phyloP scores from a whole-genome alignment of 1,140 invertebrate species.

The Ruditapes philippinarum region DNA sequence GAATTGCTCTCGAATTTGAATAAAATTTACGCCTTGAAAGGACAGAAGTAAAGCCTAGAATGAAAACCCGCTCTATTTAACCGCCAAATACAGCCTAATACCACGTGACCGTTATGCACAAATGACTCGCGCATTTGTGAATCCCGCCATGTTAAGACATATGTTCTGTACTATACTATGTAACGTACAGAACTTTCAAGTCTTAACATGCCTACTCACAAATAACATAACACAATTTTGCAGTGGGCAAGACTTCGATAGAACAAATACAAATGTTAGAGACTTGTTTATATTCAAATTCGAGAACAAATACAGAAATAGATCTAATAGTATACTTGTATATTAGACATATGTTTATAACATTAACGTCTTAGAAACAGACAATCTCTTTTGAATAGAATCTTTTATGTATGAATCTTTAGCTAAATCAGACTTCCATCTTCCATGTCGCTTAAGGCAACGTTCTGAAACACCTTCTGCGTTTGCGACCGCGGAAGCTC shows the following conservation, averaged over 20 bases:
- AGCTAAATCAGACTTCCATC: slow-evolving; percentile 27
- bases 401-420: slow-evolving; percentile 5
- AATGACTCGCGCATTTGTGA: no score
- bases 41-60: no score
- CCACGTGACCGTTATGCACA: no score
- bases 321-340: not conserved
- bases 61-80: no score
- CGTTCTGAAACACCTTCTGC: not conserved
- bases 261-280: not conserved
- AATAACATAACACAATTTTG: not conserved
- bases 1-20: no score
- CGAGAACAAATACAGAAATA: not conserved
- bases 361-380: not conserved
- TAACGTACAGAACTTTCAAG: no score
- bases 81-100: no score
- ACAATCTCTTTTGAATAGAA: not conserved
- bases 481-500: not conserved
- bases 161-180: no score
- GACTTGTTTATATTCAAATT: not conserved
- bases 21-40: no score
- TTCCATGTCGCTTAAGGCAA: slow-evolving; percentile 24
- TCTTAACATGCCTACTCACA: no score
- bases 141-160: no score
- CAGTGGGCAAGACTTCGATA: not conserved
- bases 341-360: not conserved